These are phyloP conservation scores for Hylomyscus alleni DNA, from an alignment of 2,797 vertebrate genomes.

Conservation along the genomic window DNA sequence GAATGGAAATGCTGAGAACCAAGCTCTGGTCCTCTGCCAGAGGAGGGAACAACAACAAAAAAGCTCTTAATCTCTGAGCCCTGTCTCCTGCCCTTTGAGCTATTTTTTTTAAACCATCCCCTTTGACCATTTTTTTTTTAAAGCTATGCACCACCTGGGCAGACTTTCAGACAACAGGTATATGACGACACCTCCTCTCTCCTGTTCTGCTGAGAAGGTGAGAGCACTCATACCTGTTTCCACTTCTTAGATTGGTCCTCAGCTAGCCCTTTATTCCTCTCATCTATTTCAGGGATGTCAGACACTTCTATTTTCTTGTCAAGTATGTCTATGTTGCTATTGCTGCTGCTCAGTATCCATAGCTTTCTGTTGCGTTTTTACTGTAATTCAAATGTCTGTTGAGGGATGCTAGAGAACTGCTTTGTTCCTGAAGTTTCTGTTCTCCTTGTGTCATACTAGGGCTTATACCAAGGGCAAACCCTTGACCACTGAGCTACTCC, in stretches of 20 bases:
- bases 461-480: not conserved
- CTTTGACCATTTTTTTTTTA: not conserved
- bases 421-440: not conserved
- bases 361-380: constrained; percentile 6
- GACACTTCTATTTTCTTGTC: not conserved
- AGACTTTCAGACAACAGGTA: not conserved
- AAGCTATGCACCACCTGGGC: not conserved
- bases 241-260: not conserved
- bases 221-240: too few relatives aligned
- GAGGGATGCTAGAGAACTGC: not conserved
- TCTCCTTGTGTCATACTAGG: not conserved
- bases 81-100: not conserved
- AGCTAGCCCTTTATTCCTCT: not conserved
- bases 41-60: too few relatives aligned
- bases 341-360: not conserved
- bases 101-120: not conserved
- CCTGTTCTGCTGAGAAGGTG: not conserved
- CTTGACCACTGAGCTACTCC: not conserved
- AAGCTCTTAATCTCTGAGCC: not conserved
- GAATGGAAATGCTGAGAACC: not conserved
- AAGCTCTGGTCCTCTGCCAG: not conserved
- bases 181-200: not conserved
- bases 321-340: not conserved
- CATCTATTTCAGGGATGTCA: not conserved
- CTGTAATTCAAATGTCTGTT: not conserved